Conservation (phyloP, 2,113 vertebrate genomes). For the Austrofundulus limnaeus region DNA sequence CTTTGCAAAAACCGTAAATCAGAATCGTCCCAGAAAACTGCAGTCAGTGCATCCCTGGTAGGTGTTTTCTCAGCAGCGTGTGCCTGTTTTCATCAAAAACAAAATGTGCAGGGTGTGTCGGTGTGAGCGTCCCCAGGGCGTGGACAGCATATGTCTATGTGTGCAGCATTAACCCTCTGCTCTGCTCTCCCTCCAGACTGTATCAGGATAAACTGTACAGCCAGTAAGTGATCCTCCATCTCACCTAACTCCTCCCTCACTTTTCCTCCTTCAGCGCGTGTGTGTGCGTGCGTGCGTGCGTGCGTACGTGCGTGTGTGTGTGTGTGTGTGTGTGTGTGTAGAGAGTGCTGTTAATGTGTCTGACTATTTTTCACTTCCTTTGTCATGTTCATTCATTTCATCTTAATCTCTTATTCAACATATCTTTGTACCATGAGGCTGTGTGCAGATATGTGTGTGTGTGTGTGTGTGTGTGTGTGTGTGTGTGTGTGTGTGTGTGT, state of each 20-base stretch:
- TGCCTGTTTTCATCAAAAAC: constrained; percentile 10
- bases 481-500: constrained; percentile 52
- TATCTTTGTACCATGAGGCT: constrained; percentile 41
- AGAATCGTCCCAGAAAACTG: no score
- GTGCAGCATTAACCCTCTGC: constrained; percentile 99
- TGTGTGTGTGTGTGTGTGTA: constrained; percentile 6
- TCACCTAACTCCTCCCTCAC: constrained; percentile 80
- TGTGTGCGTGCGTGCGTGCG: constrained; percentile 31
- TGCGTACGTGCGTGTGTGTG: no score
- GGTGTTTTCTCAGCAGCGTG: constrained; percentile 56
- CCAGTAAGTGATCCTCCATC: constrained; percentile 98
- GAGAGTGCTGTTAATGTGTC: constrained; percentile 24
- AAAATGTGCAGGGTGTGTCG: constrained; percentile 77
- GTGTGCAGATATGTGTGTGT: constrained; percentile 29
- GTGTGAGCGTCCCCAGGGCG: constrained; percentile 99
- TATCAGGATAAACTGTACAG: constrained; percentile 99
- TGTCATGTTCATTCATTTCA: constrained; percentile 39
- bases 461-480: constrained; percentile 47
- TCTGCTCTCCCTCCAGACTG: constrained; percentile 99
- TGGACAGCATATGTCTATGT: constrained; percentile 92
- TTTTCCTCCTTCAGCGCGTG: constrained; percentile 56
- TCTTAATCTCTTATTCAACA: constrained; percentile 38
- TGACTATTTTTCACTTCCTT: constrained; percentile 45
- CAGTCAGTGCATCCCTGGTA: neutral
- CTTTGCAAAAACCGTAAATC: no score